Evolutionary conservation across 2,888 invertebrate genomes (phyloP).

Genomic region (Pristionchus entomophagus): DNA sequence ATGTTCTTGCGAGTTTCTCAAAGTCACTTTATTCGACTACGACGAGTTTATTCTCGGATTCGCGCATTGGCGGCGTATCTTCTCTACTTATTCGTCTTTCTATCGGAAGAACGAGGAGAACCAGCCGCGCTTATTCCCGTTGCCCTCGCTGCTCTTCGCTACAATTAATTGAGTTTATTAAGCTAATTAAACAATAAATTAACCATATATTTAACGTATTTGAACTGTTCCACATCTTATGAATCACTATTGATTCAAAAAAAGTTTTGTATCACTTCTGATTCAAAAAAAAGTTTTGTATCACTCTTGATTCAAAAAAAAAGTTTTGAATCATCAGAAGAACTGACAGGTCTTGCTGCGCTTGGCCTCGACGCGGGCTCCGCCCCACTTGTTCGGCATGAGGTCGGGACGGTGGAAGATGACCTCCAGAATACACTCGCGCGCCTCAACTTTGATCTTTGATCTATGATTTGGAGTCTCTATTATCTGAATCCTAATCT

Average conservation of each 20-base stretch:
- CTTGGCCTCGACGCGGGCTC: background rate
- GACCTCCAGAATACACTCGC: background rate
- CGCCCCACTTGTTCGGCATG: slow-evolving; percentile 23
- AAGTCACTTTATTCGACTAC: slow-evolving; percentile 29
- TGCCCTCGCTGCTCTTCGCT: background rate
- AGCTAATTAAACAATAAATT: no score
- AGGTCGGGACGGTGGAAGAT: slow-evolving; percentile 13
- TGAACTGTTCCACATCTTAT: no score
- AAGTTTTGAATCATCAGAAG: background rate
- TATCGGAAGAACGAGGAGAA: slow-evolving; percentile 17
- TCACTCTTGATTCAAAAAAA: background rate
- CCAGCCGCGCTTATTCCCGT: background rate
- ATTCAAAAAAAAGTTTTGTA: background rate
- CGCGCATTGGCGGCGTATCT: background rate
- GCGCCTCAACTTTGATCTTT: slow-evolving; percentile 7
- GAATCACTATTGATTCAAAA: background rate
- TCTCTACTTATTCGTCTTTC: background rate
- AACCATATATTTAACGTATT: no score
- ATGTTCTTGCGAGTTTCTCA: no score
- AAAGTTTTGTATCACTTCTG: background rate
- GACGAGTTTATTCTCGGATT: background rate
- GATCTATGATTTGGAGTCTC: no score
- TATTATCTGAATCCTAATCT: no score
- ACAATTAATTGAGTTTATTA: no score
- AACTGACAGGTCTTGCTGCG: background rate